Evolutionary conservation across 2,797 vertebrate species (phyloP), one percentile per base, ranked within the genome.

Genomic region (Pantherophis alleghaniensis): DNA sequence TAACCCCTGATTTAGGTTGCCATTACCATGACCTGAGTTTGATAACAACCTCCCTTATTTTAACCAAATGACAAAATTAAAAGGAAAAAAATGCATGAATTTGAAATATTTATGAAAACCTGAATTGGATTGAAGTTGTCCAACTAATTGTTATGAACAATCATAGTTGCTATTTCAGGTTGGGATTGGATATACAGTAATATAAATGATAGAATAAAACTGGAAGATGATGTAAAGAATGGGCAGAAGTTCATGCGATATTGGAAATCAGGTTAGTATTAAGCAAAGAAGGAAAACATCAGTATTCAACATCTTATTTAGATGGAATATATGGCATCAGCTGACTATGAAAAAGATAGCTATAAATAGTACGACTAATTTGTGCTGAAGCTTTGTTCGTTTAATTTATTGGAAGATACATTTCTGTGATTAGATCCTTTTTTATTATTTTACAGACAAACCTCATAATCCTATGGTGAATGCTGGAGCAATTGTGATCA

Each of bases 401-500:
- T 69, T 32, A 16, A 69, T 63, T 69, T 16, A 2, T 92, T 37
- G 14, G 13, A 18, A 91, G 4, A 10, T 55, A 11, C 92, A 0
- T 56, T 3, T 47, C 88, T 90, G 5, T 96, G 95, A 96, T 6
- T 92, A 24, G 37, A 91, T 94, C 92, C 66, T 22, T 79, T 91
- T 93, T 60, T 93, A 74, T 12, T 94, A 66, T 97, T 97, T 97
- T 94, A 47, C 98, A 99, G 99, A 99, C 97, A 99, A 98, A 96
- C 99, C 99, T 79, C 99, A 99, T 97, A 99, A 99, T 97, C 99
- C 99, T 96, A 99, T 99, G 99, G 99, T 99, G 95, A 99, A 99
- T 92, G 99, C 99, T 86, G 99, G 99, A 60, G 99, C 99, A 88
- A 99, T 99, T 96, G 99, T 99, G 94, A 97, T 99, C 87, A 99